phyloP scores from a whole-genome alignment of 2,888 invertebrate species.

The Ferdinandea cuprea region DNA sequence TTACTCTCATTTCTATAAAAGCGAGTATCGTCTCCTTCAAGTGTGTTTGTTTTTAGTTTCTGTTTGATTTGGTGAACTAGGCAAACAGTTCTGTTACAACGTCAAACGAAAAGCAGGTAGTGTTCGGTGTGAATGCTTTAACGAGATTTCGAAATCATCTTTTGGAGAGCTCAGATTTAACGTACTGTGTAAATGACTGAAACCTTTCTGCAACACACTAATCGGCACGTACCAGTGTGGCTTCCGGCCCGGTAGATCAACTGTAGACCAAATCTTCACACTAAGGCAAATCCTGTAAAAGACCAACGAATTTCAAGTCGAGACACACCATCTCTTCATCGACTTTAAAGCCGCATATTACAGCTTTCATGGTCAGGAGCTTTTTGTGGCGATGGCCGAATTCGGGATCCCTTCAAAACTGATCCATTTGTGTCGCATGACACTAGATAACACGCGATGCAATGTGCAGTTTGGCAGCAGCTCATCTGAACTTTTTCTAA shows the following conservation, averaged over 20 bases:
- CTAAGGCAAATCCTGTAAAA: constrained; percentile 5
- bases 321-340: constrained; percentile 7
- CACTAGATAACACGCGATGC: background rate
- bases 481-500: too few species aligned
- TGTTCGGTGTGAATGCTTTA: too few species aligned
- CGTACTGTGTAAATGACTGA: background rate
- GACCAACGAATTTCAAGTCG: constrained; percentile 14
- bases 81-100: too few species aligned
- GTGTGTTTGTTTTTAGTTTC: too few species aligned
- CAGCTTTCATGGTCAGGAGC: background rate
- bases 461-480: background rate
- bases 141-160: too few species aligned
- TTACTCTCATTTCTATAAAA: too few species aligned
- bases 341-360: constrained; percentile 8
- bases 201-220: background rate
- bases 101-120: too few species aligned
- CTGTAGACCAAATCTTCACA: constrained; percentile 3
- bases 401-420: background rate
- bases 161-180: too few species aligned
- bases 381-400: background rate
- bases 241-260: too few species aligned
- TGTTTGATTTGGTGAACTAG: too few species aligned
- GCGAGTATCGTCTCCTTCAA: too few species aligned
- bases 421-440: background rate
- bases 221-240: background rate